These are phyloP conservation scores for Clupea harengus DNA, from an alignment of 2,113 vertebrate genomes.

Conservation along the genomic window DNA sequence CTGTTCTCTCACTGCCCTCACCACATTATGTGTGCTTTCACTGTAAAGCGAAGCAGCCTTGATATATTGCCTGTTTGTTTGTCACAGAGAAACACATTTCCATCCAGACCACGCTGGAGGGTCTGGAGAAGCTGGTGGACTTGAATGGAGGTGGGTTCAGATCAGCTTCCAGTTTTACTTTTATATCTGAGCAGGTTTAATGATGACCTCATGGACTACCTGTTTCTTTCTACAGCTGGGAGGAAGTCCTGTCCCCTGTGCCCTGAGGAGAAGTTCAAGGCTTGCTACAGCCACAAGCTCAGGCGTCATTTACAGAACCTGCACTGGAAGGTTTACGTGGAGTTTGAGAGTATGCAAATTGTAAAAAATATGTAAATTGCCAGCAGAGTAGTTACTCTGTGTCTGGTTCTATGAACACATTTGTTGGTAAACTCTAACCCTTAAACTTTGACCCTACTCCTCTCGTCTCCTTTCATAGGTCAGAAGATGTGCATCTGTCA, in stretches of 20 bases:
- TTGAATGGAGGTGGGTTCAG: slow-evolving; percentile 73
- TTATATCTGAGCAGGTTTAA: background rate
- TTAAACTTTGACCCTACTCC: background rate
- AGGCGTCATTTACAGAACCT: slow-evolving; percentile 91
- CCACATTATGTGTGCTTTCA: background rate
- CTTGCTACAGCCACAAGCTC: slow-evolving; percentile 88
- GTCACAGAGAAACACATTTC: slow-evolving; percentile 89
- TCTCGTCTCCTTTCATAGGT: slow-evolving; percentile 66
- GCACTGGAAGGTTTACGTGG: slow-evolving; percentile 96
- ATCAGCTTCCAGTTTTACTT: background rate
- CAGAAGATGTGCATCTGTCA: slow-evolving; percentile 97
- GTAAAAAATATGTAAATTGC: background rate
- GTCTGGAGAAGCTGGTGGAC: slow-evolving; percentile 83
- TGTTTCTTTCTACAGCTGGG: slow-evolving; percentile 66
- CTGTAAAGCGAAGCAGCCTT: background rate
- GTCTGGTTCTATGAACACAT: background rate
- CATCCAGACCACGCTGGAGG: slow-evolving; percentile 84
- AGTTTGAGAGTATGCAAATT: slow-evolving; percentile 84
- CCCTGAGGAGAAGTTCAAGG: slow-evolving; percentile 89
- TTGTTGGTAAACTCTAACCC: background rate
- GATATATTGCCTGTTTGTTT: background rate
- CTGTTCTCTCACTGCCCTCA: background rate
- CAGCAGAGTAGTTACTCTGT: background rate
- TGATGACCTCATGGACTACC: background rate
- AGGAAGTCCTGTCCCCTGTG: slow-evolving; percentile 89